Evolutionary conservation across 2,797 vertebrate species (phyloP), one percentile per base, ranked within the genome.

Genomic region (Centroberyx gerrardi): DNA sequence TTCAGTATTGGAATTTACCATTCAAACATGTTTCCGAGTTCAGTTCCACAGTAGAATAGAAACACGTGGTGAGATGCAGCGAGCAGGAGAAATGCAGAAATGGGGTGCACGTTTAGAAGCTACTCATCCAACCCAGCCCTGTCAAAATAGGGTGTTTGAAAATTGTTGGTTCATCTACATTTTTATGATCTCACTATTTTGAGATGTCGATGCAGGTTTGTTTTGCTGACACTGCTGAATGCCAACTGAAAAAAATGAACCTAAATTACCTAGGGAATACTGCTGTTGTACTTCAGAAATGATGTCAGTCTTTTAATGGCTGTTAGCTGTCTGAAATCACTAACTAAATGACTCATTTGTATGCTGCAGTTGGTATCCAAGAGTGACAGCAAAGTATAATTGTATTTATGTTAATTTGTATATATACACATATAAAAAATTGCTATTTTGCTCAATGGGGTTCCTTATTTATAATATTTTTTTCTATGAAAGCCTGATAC

Each of bases 51-150:
- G 64, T 76, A 55, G 61, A 48, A 83, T 63, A 31, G 54, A 82
- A 76, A 85, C 46, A 29, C 78, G 75, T 80, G 72, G 83, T 80
- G 60, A 74, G 60, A 68, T 8, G 76, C 79, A 85, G 78, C 74
- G 84, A 87, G 69, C 64, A 71, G 46, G 31, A 46, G 69, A 63
- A 42, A 68, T 67, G 60, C 58, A 71, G 18, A 62, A 54, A 60
- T 55, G 66, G 52, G 61, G 58, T 61, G 52, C 64, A 74, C 46
- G 1, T 40, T 40, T 40, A 40, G 38, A 40, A 40, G 52, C 22
- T 28, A 27, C 52, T 53, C 18, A 12, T 27, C 13, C 13, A 53
- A 27, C 52, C 18, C 52, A 17, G 8, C 9, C 9, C 9, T 28
- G 18, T 53, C 9, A 53, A 53, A 53, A 28, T 53, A 4, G 29